Conservation (phyloP, 1,140 invertebrate genomes). For the Drosophila sproati region DNA sequence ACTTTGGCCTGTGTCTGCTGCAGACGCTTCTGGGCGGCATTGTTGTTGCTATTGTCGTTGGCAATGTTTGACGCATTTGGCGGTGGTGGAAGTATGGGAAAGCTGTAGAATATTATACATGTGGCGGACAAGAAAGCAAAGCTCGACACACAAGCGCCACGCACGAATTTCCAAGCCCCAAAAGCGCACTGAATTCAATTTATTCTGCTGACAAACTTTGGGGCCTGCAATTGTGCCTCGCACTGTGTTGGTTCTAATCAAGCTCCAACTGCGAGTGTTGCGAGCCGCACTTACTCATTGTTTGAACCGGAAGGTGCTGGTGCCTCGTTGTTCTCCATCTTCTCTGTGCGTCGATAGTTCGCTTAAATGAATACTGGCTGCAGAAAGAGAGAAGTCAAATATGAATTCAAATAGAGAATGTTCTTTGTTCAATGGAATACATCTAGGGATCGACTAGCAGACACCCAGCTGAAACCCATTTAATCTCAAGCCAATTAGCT, state of each 20-base stretch:
- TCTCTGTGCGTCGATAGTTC: constrained; percentile 26
- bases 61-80: constrained; percentile 54
- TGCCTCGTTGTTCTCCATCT: constrained; percentile 74
- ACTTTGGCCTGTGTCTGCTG: constrained; percentile 98
- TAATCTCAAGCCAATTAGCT: no score
- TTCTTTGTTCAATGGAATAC: constrained; percentile 16
- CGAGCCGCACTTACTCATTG: constrained; percentile 68
- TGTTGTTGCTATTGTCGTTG: constrained; percentile 62
- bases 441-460: not conserved
- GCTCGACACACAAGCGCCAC: not conserved
- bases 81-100: constrained; percentile 84
- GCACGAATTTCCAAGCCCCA: constrained; percentile 39
- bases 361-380: constrained; percentile 14
- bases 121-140: constrained; percentile 45
- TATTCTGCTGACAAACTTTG: constrained; percentile 6
- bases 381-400: not conserved
- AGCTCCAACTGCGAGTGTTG: constrained; percentile 9
- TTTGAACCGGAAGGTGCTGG: constrained; percentile 71
- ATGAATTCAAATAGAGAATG: constrained; percentile 14
- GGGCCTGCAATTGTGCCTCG: constrained; percentile 21
- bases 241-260: not conserved
- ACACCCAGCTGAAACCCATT: not conserved
- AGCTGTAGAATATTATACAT: constrained; percentile 83
- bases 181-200: constrained; percentile 8
- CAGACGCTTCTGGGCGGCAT: constrained; percentile 89